Conservation (phyloP, 2,888 invertebrate genomes). For the Orthosia gracilis region DNA sequence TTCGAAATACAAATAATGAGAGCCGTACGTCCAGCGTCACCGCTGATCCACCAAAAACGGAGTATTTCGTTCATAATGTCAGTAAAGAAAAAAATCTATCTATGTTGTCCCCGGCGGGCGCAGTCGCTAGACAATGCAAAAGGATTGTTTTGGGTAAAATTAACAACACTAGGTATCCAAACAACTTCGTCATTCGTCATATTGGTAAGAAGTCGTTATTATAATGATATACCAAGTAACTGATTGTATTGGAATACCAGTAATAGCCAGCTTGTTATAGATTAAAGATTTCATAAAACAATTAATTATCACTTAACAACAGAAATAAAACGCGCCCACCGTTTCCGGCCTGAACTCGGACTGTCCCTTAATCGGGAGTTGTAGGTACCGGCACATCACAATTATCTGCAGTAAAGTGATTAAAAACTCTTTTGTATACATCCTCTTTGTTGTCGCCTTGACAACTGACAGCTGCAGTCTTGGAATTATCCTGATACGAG, state of each 20-base stretch:
- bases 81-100: no score
- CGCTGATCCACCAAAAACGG: no score
- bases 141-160: neutral
- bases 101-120: no score
- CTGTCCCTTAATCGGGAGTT: slow-evolving; percentile 23
- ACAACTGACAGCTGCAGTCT: neutral
- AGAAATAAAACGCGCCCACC: neutral
- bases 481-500: slow-evolving; percentile 4
- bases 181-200: no score
- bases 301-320: neutral
- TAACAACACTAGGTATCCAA: neutral
- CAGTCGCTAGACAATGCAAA: neutral
- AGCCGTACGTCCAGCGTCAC: neutral
- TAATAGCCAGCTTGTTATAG: neutral
- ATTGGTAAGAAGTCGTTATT: no score
- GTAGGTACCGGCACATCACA: slow-evolving; percentile 9
- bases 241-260: neutral
- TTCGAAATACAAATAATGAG: neutral
- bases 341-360: slow-evolving; percentile 27
- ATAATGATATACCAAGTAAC: no score
- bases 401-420: neutral
- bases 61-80: no score
- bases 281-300: neutral
- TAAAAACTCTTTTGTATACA: slow-evolving; percentile 5
- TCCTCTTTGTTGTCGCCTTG: neutral